A percentile compares a stretch with the other conserved stretches of the same genome.
Evolutionary conservation across 2,888 invertebrate species (phyloP).

Genomic region (Halictus ligatus): DNA sequence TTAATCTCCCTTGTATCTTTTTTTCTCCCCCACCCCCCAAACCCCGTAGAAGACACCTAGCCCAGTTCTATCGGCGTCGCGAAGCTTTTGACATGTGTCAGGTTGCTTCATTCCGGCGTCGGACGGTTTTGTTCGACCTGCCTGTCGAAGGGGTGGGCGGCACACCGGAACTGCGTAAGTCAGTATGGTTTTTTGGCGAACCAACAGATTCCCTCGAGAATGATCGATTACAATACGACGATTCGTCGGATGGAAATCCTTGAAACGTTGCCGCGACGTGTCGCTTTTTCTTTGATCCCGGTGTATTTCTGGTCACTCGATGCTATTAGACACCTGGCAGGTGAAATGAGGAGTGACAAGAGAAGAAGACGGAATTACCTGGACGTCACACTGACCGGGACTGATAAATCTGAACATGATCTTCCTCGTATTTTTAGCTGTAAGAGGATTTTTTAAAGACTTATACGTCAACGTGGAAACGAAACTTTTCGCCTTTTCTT

Average conservation of each 20-base stretch:
- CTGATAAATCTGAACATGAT: background rate
- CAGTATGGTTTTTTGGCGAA: background rate
- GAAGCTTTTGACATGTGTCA: slow-evolving; percentile 38
- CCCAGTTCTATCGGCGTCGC: slow-evolving; percentile 26
- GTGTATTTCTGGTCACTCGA: background rate
- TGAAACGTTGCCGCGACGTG: background rate
- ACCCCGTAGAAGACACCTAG: slow-evolving; percentile 49
- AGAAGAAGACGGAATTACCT: background rate
- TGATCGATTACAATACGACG: background rate
- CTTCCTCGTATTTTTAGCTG: background rate
- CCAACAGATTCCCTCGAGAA: background rate
- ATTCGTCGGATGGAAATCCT: background rate
- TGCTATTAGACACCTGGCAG: background rate
- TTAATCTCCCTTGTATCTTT: slow-evolving; percentile 75
- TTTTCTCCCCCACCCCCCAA: slow-evolving; percentile 6
- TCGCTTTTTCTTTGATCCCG: background rate
- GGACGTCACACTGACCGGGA: background rate
- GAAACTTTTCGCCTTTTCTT: too few species aligned
- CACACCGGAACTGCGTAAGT: slow-evolving; percentile 20
- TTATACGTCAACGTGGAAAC: background rate
- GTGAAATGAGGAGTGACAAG: background rate
- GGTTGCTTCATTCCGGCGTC: slow-evolving; percentile 17
- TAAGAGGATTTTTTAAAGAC: background rate
- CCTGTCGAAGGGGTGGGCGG: background rate
- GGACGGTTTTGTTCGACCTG: slow-evolving; percentile 21